Conservation (phyloP, 2,888 invertebrate genomes). For the Apotomis betuletana region DNA sequence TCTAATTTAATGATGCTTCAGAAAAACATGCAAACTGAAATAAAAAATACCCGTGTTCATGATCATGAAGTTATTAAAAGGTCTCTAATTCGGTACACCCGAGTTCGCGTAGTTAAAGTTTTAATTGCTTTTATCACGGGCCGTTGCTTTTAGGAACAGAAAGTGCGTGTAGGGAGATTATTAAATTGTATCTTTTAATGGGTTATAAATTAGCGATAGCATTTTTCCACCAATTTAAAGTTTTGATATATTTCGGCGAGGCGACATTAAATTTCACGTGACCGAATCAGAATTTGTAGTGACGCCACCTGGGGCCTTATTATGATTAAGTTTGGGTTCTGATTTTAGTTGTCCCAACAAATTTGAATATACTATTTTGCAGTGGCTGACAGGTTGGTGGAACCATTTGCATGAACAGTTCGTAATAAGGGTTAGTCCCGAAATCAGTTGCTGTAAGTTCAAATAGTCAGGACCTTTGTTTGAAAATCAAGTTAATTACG, state of each 20-base stretch:
- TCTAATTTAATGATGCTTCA: background rate
- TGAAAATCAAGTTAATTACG: no score
- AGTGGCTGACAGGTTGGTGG: slow-evolving; percentile 37
- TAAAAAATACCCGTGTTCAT: slow-evolving; percentile 1
- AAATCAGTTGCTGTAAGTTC: slow-evolving; percentile 23
- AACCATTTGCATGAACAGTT: slow-evolving; percentile 40
- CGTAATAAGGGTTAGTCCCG: slow-evolving; percentile 17
- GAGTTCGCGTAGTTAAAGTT: slow-evolving; percentile 75
- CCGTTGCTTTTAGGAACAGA: slow-evolving; percentile 69
- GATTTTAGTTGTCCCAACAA: slow-evolving; percentile 42
- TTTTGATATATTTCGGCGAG: slow-evolving; percentile 41
- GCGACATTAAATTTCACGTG: slow-evolving; percentile 36
- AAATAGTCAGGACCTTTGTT: no score
- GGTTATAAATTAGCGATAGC: slow-evolving; percentile 54
- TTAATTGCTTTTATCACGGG: slow-evolving; percentile 79
- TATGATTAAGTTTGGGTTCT: slow-evolving; percentile 42
- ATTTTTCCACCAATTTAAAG: slow-evolving; percentile 48
- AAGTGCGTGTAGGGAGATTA: slow-evolving; percentile 69
- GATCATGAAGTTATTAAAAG: slow-evolving; percentile 21
- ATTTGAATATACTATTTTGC: slow-evolving; percentile 42
- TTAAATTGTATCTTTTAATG: slow-evolving; percentile 69
- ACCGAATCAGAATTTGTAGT: slow-evolving; percentile 26
- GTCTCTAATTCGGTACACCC: slow-evolving; percentile 43
- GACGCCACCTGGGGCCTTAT: slow-evolving; percentile 40
- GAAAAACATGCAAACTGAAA: background rate